Evolutionary conservation across 2,888 invertebrate genomes (phyloP).

Genomic region (Dromius quadrimaculatus): DNA sequence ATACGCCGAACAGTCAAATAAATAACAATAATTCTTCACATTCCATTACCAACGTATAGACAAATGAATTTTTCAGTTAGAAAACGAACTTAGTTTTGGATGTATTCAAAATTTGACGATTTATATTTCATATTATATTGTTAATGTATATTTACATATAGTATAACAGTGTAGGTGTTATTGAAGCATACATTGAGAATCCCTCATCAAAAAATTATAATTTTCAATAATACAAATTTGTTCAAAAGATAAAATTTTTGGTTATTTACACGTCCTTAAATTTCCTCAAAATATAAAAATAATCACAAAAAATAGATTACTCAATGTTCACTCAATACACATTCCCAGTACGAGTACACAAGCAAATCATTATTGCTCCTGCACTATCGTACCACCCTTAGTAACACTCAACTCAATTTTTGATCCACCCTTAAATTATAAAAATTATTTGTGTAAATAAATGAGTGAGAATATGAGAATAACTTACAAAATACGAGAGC

Average conservation of each 20-base stretch:
- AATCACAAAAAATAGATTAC: slow-evolving; percentile 4
- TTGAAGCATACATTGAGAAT: slow-evolving; percentile 18
- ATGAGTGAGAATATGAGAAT: slow-evolving; percentile 11
- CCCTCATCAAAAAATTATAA: slow-evolving; percentile 4
- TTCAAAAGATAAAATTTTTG: too few species aligned
- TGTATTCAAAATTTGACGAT: slow-evolving; percentile 36
- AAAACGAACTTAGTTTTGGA: slow-evolving; percentile 25
- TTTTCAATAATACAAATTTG: not conserved
- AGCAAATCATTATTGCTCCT: slow-evolving; percentile 35
- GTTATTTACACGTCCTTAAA: too few species aligned
- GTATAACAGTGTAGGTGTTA: slow-evolving; percentile 40
- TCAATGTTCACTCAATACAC: slow-evolving; percentile 28
- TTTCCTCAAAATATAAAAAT: too few species aligned
- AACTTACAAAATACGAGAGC: slow-evolving; percentile 6
- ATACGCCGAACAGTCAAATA: slow-evolving; percentile 39
- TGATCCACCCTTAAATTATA: slow-evolving; percentile 19
- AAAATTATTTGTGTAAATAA: slow-evolving; percentile 32
- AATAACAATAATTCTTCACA: slow-evolving; percentile 10
- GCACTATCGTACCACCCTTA: slow-evolving; percentile 26
- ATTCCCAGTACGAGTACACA: slow-evolving; percentile 25
- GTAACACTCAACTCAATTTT: slow-evolving; percentile 10
- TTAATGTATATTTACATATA: slow-evolving; percentile 47
- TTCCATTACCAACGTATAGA: not conserved
- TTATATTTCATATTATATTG: slow-evolving; percentile 24
- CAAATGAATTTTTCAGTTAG: slow-evolving; percentile 40